These are phyloP conservation scores for Papilio polytes DNA, from an alignment of 1,140 invertebrate genomes.

Conservation along the genomic window DNA sequence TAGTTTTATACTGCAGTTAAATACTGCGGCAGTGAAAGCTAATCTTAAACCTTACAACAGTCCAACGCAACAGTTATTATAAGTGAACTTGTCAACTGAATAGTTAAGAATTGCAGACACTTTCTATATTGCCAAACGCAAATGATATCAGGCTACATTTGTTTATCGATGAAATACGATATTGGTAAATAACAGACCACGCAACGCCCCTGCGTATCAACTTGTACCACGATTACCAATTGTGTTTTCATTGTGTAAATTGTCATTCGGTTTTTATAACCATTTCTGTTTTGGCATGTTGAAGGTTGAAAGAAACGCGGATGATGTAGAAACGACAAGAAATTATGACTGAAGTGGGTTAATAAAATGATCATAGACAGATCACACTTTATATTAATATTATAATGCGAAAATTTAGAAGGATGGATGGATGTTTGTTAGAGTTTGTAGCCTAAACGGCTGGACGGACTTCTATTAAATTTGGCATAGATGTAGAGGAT, in stretches of 20 bases:
- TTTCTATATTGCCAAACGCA: conserved; percentile 29
- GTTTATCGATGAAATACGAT: conserved; percentile 36
- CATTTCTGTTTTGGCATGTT: not conserved
- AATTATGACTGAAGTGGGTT: not conserved
- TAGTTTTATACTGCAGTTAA: not conserved
- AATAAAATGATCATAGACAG: too few relatives aligned
- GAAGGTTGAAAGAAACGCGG: not conserved
- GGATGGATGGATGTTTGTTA: too few relatives aligned
- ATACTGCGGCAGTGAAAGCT: not conserved
- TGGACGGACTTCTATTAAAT: too few relatives aligned
- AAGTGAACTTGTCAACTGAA: not conserved
- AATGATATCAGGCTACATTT: conserved; percentile 28
- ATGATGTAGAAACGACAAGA: too few relatives aligned
- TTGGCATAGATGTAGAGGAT: too few relatives aligned
- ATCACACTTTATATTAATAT: too few relatives aligned
- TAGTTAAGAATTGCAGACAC: not conserved
- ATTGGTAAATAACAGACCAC: conserved; percentile 27
- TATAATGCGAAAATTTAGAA: too few relatives aligned
- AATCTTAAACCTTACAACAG: not conserved
- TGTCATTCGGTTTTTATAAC: conserved; percentile 7
- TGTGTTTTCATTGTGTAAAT: conserved; percentile 23
- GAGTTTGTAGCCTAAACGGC: too few relatives aligned
- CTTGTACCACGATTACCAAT: conserved; percentile 16
- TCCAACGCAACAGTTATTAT: not conserved
- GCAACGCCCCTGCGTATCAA: conserved; percentile 37